Evolutionary conservation across 2,113 vertebrate species (phyloP).

Genomic region (Myiopsitta monachus): DNA sequence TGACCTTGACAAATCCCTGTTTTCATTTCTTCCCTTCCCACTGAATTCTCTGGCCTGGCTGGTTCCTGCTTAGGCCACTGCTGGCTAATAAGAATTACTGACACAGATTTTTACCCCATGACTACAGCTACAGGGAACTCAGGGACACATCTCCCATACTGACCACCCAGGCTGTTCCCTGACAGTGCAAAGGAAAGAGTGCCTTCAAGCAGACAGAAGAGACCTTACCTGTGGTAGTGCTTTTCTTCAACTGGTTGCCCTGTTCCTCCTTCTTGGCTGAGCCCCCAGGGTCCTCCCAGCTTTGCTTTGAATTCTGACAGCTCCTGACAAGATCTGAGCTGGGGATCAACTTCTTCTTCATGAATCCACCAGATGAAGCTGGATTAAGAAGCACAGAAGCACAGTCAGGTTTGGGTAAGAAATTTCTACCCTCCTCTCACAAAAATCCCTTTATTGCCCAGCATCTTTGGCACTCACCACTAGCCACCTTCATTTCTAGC

Average conservation of each 20-base stretch:
- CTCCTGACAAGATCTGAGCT: conserved; percentile 20
- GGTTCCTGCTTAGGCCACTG: background rate
- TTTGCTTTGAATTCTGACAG: conserved; percentile 32
- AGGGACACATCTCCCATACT: background rate
- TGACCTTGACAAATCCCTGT: background rate
- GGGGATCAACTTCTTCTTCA: conserved; percentile 43
- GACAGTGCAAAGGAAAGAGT: background rate
- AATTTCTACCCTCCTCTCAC: background rate
- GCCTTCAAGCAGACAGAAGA: background rate
- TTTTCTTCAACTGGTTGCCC: background rate
- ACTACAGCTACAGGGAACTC: background rate
- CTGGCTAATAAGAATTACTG: background rate
- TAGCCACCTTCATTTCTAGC: background rate
- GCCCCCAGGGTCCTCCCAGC: conserved; percentile 1
- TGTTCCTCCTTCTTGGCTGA: conserved; percentile 3
- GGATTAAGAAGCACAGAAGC: background rate
- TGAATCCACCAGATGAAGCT: conserved; percentile 19
- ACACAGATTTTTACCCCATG: background rate
- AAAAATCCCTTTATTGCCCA: background rate
- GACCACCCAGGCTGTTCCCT: background rate
- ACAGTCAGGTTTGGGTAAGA: background rate
- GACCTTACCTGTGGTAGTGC: background rate
- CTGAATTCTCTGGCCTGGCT: background rate
- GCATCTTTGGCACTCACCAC: background rate
- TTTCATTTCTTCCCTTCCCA: conserved; percentile 31